Evolutionary conservation across 2,888 invertebrate species (phyloP), one percentile per base, ranked within the genome.

Genomic region (Listrodromus nycthemerus): DNA sequence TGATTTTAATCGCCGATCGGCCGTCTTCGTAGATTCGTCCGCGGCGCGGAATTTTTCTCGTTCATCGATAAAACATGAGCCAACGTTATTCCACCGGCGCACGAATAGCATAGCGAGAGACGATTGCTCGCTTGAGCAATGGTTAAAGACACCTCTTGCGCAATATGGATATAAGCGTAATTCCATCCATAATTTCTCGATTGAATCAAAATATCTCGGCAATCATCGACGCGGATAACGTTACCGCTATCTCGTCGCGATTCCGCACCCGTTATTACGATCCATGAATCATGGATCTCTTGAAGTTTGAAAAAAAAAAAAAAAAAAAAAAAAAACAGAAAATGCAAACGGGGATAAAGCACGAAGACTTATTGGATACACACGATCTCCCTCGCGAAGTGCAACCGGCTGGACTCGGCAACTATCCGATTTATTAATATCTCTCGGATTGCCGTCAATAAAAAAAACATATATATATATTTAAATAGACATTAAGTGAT

Each of bases 41-140:
- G 19, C n/a, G 21, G 37, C 8, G 7, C 10, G 19, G 33, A 58
- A n/a, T 21, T 71, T 45, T 50, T 50, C n/a, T 27, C 37, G 27
- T 82, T 74, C 69, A 74, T 78, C 73, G 67, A 82, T 82, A 69
- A 82, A 82, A 82, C 69, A 82, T 78, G 78, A 78, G 82, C 24
- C 37, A 74, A 82, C 45, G 24, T 74, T 67, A 77, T 77, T 67
- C 45, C 77, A 52, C 16, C 70, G 70, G 37, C 5, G 30, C 48
- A 61, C 21, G n/a, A 74, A 16, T 30, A 30, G 66, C 33, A 24
- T 55, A 21, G 52, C 24, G 52, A 45, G 16, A 45, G 48, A 16
- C 30, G 27, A 30, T 13, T 55, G 55, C 24, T 27, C 48, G 21
- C 33, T 52, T 65, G 10, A 10, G n/a, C 73, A 65, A 33, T 33